A percentile compares a stretch with the other conserved stretches of the same genome.
Conservation (phyloP, 2,113 vertebrate genomes). For the Grus americana region DNA sequence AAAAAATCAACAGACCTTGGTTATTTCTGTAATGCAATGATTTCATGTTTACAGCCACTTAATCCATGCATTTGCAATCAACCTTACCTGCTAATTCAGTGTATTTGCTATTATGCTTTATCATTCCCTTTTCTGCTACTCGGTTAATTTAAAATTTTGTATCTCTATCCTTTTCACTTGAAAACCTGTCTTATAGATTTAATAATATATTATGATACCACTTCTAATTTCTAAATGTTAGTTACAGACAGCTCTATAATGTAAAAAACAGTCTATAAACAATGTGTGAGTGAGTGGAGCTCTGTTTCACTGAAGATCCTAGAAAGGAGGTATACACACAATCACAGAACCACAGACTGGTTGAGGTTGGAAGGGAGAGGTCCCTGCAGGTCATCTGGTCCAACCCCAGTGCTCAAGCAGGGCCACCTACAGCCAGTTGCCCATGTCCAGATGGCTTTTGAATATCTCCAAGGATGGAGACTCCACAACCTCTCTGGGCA, state of each 20-base stretch:
- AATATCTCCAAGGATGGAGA: no score
- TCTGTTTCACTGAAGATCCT: not conserved
- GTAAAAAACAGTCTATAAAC: not conserved
- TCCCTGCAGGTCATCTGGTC: not conserved
- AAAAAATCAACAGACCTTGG: not conserved
- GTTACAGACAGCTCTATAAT: not conserved
- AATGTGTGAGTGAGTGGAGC: not conserved
- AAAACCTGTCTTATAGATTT: not conserved
- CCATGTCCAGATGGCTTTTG: no score
- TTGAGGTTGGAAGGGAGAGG: not conserved
- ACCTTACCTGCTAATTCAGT: not conserved
- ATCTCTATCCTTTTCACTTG: not conserved
- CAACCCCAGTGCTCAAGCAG: fast-evolving
- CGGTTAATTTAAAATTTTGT: not conserved
- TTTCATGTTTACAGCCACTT: not conserved
- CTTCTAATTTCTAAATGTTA: not conserved
- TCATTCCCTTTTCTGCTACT: not conserved
- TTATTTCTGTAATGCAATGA: not conserved
- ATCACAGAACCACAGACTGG: not conserved
- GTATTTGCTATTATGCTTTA: not conserved
- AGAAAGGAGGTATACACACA: not conserved
- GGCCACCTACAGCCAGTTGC: not conserved
- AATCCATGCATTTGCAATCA: not conserved
- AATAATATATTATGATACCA: not conserved
- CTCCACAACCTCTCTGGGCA: no score